Percentiles rank a stretch among this genome's conserved stretches.
Conservation (phyloP, 2,113 vertebrate genomes). For the Eretmochelys imbricata region DNA sequence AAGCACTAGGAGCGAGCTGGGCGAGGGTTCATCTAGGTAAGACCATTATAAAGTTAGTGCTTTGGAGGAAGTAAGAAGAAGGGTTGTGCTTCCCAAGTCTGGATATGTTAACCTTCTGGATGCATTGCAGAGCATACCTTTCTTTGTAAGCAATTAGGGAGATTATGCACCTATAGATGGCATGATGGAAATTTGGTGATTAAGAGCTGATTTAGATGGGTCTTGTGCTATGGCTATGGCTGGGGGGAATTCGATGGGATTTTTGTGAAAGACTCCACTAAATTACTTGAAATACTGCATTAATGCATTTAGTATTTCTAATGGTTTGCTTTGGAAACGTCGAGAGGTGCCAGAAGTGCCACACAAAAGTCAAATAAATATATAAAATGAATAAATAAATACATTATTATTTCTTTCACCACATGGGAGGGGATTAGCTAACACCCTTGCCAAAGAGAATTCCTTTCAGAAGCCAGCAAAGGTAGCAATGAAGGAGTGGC, state of each 20-base stretch:
- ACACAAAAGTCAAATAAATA: slow-evolving; percentile 40
- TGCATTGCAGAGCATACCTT: not conserved
- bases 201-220: not conserved
- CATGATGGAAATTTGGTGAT: not conserved
- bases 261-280: not conserved
- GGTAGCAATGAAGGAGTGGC: slow-evolving; percentile 43
- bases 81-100: not conserved
- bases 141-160: not conserved
- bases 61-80: not conserved
- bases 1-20: not conserved
- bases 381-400: not conserved
- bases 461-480: slow-evolving; percentile 64
- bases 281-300: fast-evolving
- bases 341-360: slow-evolving; percentile 24
- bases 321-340: not conserved
- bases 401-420: slow-evolving; percentile 3
- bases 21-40: not conserved
- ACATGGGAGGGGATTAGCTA: slow-evolving; percentile 27
- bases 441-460: slow-evolving; percentile 32
- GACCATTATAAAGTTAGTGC: not conserved
- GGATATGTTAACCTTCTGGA: not conserved
- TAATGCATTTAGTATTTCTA: not conserved
- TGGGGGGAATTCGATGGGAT: not conserved
- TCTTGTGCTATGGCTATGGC: not conserved
- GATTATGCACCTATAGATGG: not conserved